These are phyloP conservation scores for Tylochromis polylepis DNA, from an alignment of 2,113 vertebrate species.

Conservation along the genomic window DNA sequence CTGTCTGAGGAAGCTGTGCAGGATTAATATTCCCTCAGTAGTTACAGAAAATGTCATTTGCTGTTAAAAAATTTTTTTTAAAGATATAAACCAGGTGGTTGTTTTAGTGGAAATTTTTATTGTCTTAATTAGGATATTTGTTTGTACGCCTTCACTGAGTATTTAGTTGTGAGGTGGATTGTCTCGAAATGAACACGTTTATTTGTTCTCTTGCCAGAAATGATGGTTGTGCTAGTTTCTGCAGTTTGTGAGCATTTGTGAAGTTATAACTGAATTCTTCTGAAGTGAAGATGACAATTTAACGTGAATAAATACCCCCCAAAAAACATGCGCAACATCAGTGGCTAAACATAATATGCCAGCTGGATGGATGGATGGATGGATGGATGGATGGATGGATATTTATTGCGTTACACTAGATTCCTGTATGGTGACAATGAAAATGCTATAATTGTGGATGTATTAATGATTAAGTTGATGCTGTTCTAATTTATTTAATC, in stretches of 20 bases:
- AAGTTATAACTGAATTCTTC: neutral
- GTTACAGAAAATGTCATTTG: neutral
- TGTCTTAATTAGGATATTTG: neutral
- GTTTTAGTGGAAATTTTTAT: neutral
- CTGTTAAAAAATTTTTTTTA: neutral
- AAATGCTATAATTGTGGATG: neutral
- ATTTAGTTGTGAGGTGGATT: neutral
- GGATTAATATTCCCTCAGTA: neutral
- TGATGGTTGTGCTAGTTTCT: neutral
- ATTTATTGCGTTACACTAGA: neutral
- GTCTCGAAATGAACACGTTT: neutral
- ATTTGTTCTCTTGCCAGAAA: neutral
- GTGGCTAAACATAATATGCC: neutral
- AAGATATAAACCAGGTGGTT: neutral
- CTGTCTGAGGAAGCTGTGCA: neutral
- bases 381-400: neutral
- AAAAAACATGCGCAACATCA: neutral
- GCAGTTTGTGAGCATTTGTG: neutral
- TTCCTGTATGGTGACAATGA: neutral
- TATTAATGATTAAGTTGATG: neutral
- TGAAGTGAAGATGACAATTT: neutral
- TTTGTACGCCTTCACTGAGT: neutral
- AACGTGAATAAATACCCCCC: neutral
- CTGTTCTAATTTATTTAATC: neutral
- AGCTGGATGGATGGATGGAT: neutral